phyloP scores from a whole-genome alignment of 2,888 invertebrate species.

The Chrysolina haemoptera region DNA sequence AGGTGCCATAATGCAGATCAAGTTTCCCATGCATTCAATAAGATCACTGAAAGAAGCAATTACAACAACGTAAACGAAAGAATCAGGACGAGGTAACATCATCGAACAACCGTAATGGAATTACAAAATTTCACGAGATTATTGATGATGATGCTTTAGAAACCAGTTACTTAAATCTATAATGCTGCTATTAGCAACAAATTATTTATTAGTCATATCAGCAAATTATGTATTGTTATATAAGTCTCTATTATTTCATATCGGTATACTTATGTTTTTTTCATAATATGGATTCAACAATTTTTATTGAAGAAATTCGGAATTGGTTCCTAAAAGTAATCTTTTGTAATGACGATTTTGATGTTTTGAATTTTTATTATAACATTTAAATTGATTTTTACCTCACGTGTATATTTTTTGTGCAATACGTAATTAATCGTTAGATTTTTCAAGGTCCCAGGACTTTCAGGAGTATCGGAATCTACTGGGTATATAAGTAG shows the following conservation, averaged over 20 bases:
- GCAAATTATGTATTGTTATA: background rate
- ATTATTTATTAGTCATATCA: background rate
- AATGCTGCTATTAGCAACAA: conserved; percentile 9
- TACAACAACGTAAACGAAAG: conserved; percentile 14
- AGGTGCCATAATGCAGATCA: conserved; percentile 9
- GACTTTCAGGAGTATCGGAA: background rate
- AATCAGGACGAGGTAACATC: conserved; percentile 32
- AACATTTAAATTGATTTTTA: background rate
- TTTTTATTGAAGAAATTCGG: background rate
- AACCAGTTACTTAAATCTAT: conserved; percentile 1
- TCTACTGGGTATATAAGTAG: background rate
- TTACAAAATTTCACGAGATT: background rate
- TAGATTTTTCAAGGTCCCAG: background rate
- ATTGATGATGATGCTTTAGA: background rate
- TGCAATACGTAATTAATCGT: background rate
- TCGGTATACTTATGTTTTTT: background rate
- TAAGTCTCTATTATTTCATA: background rate
- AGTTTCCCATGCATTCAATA: background rate
- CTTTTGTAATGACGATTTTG: conserved; percentile 7
- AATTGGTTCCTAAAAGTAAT: background rate
- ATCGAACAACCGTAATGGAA: conserved; percentile 3
- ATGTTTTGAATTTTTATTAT: background rate
- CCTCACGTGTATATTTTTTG: background rate
- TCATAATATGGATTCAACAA: background rate
- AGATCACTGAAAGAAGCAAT: conserved; percentile 8